Base-by-base conservation (phyloP, 1,140 invertebrate species). In the Dendrolimus kikuchii region DNA sequence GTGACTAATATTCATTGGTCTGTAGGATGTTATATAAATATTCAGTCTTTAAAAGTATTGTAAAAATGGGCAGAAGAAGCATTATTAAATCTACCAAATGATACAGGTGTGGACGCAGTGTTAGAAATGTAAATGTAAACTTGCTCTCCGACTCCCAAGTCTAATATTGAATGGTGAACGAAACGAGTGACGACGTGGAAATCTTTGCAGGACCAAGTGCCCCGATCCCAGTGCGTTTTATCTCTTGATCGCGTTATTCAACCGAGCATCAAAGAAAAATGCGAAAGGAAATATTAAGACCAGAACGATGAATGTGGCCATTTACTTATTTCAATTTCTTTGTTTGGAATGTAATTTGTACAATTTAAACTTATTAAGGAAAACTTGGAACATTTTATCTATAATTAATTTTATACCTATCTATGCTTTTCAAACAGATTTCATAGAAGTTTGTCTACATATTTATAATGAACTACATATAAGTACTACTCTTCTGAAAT, bases 211-310 rank as follows among this genome's bases (percentile, higher is more conserved):
- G 70, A 65, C 71, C 62, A 68, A 55, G 60, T 57, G 59, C 46
- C 65, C 59, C 65, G 66, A 70, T 70, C 63, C 59, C 66, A 51
- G 64, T 71, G 68, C 72, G 67, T 80, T 79, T 81, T 85, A 82
- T 85, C 77, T 81, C 72, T 81, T 80, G 75, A 82, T 81, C 81
- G 74, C 71, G 68, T 82, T 85, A 82, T 78, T 80, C 79, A 85
- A 59, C 71, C 75, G 71, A 78, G 77, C 77, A 81, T 81, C 75
- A 79, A 81, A 81, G 74, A 64, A 79, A 85, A 81, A 80, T 71
- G 69, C 64, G 67, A 68, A 54, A 63, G 62, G 64, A 75, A 77
- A 75, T 74, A 76, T 75, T 75, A 75, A 75, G 71, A 70, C 69
- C 69, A 71, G 63, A 64, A 65, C 23, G 23, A 23, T 23, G 63